phyloP scores from a whole-genome alignment of 2,797 vertebrate species.

The Dendrocincla fuliginosa region DNA sequence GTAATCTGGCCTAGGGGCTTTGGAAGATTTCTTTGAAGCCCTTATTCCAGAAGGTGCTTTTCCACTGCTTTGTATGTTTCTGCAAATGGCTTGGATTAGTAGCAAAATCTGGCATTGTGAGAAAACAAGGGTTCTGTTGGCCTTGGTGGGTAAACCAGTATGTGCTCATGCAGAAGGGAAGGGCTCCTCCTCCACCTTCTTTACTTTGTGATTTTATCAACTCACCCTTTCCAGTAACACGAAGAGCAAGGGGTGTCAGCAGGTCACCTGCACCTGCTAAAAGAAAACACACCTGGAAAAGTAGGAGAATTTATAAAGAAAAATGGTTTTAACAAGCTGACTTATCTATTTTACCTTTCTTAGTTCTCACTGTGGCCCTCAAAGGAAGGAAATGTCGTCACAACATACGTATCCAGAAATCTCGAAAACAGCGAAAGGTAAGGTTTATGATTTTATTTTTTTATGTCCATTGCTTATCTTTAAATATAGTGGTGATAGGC shows the following conservation, averaged over 20 bases:
- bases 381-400: neutral
- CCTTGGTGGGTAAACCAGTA: neutral
- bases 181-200: neutral
- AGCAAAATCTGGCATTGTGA: neutral
- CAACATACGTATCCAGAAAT: accelerated
- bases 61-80: neutral
- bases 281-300: neutral
- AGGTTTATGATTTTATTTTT: accelerated
- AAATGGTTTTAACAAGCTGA: neutral
- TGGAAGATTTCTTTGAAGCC: neutral
- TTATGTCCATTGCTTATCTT: neutral
- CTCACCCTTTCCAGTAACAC: neutral
- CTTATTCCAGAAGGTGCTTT: neutral
- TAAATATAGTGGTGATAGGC: neutral
- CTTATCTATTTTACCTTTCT: neutral
- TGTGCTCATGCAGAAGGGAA: neutral
- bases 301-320: neutral
- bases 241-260: neutral
- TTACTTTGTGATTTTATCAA: neutral
- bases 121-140: neutral
- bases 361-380: neutral
- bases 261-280: neutral
- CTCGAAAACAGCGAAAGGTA: neutral
- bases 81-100: neutral
- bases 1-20: neutral